Evolutionary conservation across 1,140 invertebrate species (phyloP).

Genomic region (Caligus rogercresseyi): DNA sequence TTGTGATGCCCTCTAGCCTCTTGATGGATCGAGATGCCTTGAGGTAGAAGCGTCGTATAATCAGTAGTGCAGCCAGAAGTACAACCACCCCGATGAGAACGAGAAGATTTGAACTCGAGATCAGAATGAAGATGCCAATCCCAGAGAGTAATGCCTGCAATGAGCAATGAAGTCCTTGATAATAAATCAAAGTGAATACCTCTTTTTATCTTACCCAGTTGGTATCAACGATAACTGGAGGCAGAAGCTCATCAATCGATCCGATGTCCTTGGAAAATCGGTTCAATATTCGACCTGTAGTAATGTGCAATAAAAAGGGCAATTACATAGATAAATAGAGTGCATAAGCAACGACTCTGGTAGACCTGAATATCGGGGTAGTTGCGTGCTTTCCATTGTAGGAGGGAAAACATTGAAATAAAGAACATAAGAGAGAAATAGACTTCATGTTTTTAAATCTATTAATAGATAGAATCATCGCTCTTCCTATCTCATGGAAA

Average conservation of each 20-base stretch:
- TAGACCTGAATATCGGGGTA: too few relatives aligned
- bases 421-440: too few relatives aligned
- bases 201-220: background rate
- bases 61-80: background rate
- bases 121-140: background rate
- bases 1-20: constrained; percentile 33
- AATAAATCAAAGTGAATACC: background rate
- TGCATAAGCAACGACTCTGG: too few relatives aligned
- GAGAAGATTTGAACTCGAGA: background rate
- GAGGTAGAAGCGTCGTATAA: constrained; percentile 57
- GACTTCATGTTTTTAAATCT: too few relatives aligned
- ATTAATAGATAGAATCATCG: too few relatives aligned
- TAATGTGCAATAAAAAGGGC: too few relatives aligned
- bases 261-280: constrained; percentile 61
- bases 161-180: background rate
- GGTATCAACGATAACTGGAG: constrained; percentile 28
- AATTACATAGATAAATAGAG: too few relatives aligned
- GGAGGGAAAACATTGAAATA: too few relatives aligned
- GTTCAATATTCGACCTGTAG: constrained; percentile 42
- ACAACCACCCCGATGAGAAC: background rate
- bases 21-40: constrained; percentile 52
- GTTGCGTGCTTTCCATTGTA: too few relatives aligned
- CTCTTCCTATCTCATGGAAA: too few relatives aligned
- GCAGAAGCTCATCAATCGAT: constrained; percentile 63
- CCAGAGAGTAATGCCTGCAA: background rate